A percentile compares a stretch with the other conserved stretches of the same genome.
phyloP scores from a whole-genome alignment of 2,113 vertebrate species.

The Jaculus jaculus region DNA sequence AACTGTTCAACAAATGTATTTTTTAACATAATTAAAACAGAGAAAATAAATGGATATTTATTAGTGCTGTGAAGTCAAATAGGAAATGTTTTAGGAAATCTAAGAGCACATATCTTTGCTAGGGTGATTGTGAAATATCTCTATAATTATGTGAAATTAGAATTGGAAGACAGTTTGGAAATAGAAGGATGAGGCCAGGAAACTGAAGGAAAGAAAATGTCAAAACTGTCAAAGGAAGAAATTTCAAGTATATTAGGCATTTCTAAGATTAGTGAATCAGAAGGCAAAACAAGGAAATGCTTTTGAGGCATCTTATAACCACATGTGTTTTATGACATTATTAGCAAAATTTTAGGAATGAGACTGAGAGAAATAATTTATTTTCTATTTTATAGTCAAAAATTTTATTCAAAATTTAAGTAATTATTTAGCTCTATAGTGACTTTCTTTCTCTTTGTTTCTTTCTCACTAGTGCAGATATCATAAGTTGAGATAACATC shows the following conservation, averaged over 20 bases:
- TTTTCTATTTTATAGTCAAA: not conserved
- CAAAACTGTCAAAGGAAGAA: not conserved
- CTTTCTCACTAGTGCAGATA: not conserved
- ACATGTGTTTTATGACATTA: not conserved
- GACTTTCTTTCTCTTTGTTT: not conserved
- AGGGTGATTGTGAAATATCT: not conserved
- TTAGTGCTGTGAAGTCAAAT: not conserved
- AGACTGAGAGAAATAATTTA: not conserved
- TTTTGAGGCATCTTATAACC: not conserved
- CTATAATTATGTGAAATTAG: not conserved
- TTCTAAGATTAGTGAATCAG: not conserved
- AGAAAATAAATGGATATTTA: not conserved
- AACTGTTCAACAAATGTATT: not conserved
- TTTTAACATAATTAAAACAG: not conserved
- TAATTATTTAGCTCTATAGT: not conserved
- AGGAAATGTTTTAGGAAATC: not conserved
- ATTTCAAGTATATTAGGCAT: not conserved
- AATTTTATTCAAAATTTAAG: not conserved
- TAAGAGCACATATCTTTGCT: not conserved
- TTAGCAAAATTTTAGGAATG: not conserved
- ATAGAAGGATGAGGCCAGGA: accelerated
- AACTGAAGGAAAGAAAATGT: not conserved
- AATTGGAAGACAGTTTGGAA: not conserved
- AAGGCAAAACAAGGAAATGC: not conserved
- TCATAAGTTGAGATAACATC: not conserved